Base-by-base conservation (phyloP, 2,888 invertebrate species). In the Trichogramma evanescens region DNA sequence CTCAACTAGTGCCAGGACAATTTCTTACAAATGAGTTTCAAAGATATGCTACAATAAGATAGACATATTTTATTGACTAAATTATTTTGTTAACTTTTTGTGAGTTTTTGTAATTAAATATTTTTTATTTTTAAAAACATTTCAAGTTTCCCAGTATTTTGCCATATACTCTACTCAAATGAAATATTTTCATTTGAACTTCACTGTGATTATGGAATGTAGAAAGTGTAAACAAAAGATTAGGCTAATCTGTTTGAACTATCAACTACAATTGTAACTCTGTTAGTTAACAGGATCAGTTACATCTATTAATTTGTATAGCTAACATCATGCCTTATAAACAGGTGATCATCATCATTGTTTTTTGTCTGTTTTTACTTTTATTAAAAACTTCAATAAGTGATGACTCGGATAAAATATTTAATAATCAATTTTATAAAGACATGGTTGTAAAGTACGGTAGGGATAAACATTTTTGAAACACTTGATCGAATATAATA, bases 21-120 rank as follows among this genome's bases (percentile, higher is more conserved):
- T 94, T 92, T 77, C 87, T 89, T 13, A 91, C 90, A 5, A 85
- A 90, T 38, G 88, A 89, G 67, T 91, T 91, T 77, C 88, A 89
- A 75, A 89, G 91, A 75, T 91, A 85, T 80, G 85, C 89, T 58
- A 91, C 89, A 55, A 88, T 93, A 69, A 84, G 93, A 79, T 93
- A 81, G 82, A 68, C 55, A 53, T 44, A 40, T 50, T 46, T 46
- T 26, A 51, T 53, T 13, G n/a, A 42, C 45, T 58, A 55, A 40
- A 45, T 10, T 40, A 50, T 50, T 8, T 63, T 63, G 55, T 62
- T 26, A 44, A 50, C 59, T 53, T 58, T 50, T 1, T 58, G 26
- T 26, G 26, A 54, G 8, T 50, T 42, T 50, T 43, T 54, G 43
- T 46, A 63, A 49, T 43, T 50, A 60, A 56, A 55, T 48, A 55